Percentiles rank a stretch among this genome's conserved stretches.
Conservation (phyloP, 2,113 vertebrate species). For the Phyllostomus discolor region DNA sequence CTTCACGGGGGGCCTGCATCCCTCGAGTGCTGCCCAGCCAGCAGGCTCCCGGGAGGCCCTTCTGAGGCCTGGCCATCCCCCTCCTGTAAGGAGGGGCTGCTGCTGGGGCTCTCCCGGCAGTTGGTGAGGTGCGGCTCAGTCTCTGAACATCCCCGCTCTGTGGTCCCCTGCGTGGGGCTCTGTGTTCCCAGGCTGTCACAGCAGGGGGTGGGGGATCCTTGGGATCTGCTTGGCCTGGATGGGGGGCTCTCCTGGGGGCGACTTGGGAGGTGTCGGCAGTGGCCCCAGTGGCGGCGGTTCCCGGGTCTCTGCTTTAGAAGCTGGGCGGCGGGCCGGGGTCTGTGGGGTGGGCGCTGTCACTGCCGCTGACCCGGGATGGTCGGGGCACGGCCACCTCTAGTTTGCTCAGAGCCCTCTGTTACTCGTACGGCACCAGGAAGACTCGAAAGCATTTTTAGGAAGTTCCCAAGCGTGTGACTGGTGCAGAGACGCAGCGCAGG, state of each 20-base stretch:
- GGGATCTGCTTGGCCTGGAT: background rate
- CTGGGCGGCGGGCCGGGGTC: background rate
- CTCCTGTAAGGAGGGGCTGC: background rate
- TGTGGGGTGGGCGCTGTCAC: background rate
- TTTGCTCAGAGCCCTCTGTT: background rate
- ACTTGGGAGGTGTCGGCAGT: background rate
- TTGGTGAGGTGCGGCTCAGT: background rate
- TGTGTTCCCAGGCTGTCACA: background rate
- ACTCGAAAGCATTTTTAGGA: too few relatives aligned
- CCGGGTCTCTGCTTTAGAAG: background rate
- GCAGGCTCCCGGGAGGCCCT: fast-evolving
- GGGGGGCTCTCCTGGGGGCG: background rate
- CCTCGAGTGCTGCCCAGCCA: fast-evolving
- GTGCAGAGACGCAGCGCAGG: too few relatives aligned
- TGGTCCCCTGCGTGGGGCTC: fast-evolving
- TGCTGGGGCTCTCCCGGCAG: background rate
- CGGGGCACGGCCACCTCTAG: too few relatives aligned
- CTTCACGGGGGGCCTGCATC: background rate
- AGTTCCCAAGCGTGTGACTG: fast-evolving
- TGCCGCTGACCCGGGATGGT: background rate
- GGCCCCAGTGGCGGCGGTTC: background rate
- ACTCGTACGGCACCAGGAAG: background rate
- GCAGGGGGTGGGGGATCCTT: background rate
- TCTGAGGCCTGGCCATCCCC: background rate
- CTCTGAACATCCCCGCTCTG: background rate